phyloP scores from a whole-genome alignment of 2,797 vertebrate species.

The Otolemur crassicaudatus region DNA sequence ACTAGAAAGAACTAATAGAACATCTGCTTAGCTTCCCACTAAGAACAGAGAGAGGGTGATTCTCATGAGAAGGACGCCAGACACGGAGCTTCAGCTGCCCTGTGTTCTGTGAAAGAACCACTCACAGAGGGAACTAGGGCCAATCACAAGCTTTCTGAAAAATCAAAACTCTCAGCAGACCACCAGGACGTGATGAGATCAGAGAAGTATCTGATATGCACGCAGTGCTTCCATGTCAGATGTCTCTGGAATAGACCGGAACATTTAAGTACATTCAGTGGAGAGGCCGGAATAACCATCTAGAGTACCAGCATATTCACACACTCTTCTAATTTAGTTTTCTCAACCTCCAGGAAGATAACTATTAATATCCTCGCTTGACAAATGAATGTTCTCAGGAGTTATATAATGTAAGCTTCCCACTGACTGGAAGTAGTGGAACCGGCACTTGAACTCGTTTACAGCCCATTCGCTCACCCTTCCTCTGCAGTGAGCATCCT shows the following conservation, averaged over 20 bases:
- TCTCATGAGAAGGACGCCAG: neutral
- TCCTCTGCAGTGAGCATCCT: neutral
- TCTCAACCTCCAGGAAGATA: constrained; percentile 9
- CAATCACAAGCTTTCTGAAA: neutral
- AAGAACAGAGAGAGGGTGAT: neutral
- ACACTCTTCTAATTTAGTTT: neutral
- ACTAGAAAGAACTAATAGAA: neutral
- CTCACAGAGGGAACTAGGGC: neutral
- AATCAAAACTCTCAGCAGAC: neutral
- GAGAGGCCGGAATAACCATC: neutral
- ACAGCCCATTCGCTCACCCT: neutral
- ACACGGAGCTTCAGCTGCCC: neutral
- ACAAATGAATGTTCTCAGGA: neutral
- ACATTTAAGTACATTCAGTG: neutral
- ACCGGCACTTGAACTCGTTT: neutral
- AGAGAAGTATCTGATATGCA: neutral
- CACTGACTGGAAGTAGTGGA: neutral
- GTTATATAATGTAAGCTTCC: neutral
- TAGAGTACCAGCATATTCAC: neutral
- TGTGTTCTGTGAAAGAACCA: neutral
- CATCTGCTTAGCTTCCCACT: neutral
- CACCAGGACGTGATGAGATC: neutral
- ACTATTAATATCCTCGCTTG: neutral
- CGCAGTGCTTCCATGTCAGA: neutral
- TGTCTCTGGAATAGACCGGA: neutral